Base-by-base conservation (phyloP, 2,113 vertebrate species). In the Halcyon malimbica region DNA sequence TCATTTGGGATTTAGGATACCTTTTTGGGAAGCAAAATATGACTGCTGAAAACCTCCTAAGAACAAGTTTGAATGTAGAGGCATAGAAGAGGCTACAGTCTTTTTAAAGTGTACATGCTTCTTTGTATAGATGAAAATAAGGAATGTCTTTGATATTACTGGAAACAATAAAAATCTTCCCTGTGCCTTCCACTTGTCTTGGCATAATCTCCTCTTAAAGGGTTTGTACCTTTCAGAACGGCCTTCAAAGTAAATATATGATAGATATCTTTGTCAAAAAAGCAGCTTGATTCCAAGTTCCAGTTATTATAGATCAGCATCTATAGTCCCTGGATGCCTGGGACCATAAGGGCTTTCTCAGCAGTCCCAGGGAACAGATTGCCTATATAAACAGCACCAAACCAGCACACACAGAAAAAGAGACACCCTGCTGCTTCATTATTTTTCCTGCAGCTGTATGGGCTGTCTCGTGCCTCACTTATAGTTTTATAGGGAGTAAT, bases 401-500 rank as follows among this genome's bases (percentile, higher is more conserved):
- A 94, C 24, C 26, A 92, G 41, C 69, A 81, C 35, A 87, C 0
- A 4, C 73, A 94, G 87, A 93, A 94, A 95, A 87, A 92, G 31
- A 71, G 91, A 94, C 92, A 53, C 81, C 87, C 93, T 31, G 77
- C 96, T 94, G 94, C 91, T 95, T 97, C 92, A 94, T 96, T 97
- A 95, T 95, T 92, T 96, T 94, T 89, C 54, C 62, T 96, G 83
- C 81, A 97, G 81, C 92, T 96, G 92, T 63, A 95, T 91, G 48
- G 67, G 77, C 18, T 94, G 95, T 87, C 83, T 92, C 7, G 4
- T 80, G 83, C 69, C 83, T 96, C 4, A 0, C 86, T 95, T 93
- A 91, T 79, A 91, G 83, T 94, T 97, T 97, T 96, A 90, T 65
- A 89, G 92, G 77, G 92, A 96, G 91, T 96, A 97, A 96, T 96